Base-by-base conservation (phyloP, 2,113 vertebrate species). In the Ochotona curzoniae region DNA sequence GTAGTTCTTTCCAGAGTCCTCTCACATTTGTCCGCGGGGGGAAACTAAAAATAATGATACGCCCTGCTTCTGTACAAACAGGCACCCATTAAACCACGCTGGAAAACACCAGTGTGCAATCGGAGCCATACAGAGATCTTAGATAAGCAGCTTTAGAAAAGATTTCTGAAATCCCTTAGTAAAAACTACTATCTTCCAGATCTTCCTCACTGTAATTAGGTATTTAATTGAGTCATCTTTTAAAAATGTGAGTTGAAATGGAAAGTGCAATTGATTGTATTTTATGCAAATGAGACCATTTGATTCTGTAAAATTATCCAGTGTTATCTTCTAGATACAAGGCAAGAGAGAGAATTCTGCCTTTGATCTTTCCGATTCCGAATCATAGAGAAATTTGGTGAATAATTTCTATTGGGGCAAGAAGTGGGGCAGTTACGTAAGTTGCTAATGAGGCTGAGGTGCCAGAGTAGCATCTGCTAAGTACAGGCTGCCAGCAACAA, bases 1-100 rank as follows among this genome's bases (percentile, higher is more conserved):
- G 74, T 8, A 66, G 49, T 67, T 13, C n/a, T 67, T 25, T 71
- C 23, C 7, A 32, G 49, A 60, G 32, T 84, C 25, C 83, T 94
- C 91, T 83, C 49, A 64, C 64, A 54, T 93, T 92, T 96, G 71
- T 96, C 95, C 91, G 95, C 49, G 80, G 87, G 93, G 94, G 93
- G 20, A 8, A 57, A 92, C 51, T 38, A 70, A n/a, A 49, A 87
- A 89, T 63, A 73, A 87, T 93, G 54, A 57, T 96, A 95, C 30
- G 2, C 23, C 96, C 70, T 90, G 64, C 85, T 97, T 93, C 80
- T 96, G 85, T 94, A 83, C 90, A 95, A 97, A 97, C 74, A 96
- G 86, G 78, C 85, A 81, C n/a, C 51, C 67, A 35, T 96, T 95
- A 97, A 91, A 93, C 96, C 89, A 94, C 89, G 18, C 28, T 97